Base-by-base conservation (phyloP, 2,888 invertebrate genomes). In the Caenorhabditis wallacei region DNA sequence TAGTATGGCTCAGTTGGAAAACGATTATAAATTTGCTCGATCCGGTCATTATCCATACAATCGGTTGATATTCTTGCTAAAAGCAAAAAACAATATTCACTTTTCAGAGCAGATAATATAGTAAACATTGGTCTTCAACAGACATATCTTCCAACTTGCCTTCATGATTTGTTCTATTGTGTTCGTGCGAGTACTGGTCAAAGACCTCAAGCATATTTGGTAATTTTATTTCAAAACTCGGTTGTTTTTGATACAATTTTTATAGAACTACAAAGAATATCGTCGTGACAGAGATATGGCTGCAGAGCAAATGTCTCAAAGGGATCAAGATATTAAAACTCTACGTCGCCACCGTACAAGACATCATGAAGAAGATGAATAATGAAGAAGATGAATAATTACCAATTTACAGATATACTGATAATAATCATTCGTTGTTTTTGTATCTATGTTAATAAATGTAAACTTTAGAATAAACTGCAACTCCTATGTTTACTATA, bases 81-180 rank as follows among this genome's bases (percentile, higher is more conserved):
- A 16, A 2, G 18, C 35, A 35, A 43, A 18, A 43, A 54, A 37
- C 10, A 13, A 20, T 13, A 18, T 13, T 13, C 13, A 8, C n/a
- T 30, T 68, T 87, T 63, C 72, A 89, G 89, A 59, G 89, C 89
- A 11, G 89, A 89, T 71, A 89, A 89, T 48, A 83, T 89, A 24
- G 84, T 89, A 11, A 89, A 89, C 76, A 88, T 88, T 59, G 87
- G 84, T 10, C 87, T 89, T 8, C 88, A 88, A 66, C 89, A 88
- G 59, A 89, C 89, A 1, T 86, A 84, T 30, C 78, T 89, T 13
- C 89, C 89, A 10, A 89, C 89, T 10, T 89, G 89, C 57, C 86
- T 89, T 20, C 89, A 89, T 54, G 89, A 89, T 80, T 64, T 89
- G 35, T 89, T 89, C 85, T 89, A 88, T 59, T 89, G 89, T 64